Conservation (phyloP, 2,888 invertebrate species). For the Syritta pipiens region DNA sequence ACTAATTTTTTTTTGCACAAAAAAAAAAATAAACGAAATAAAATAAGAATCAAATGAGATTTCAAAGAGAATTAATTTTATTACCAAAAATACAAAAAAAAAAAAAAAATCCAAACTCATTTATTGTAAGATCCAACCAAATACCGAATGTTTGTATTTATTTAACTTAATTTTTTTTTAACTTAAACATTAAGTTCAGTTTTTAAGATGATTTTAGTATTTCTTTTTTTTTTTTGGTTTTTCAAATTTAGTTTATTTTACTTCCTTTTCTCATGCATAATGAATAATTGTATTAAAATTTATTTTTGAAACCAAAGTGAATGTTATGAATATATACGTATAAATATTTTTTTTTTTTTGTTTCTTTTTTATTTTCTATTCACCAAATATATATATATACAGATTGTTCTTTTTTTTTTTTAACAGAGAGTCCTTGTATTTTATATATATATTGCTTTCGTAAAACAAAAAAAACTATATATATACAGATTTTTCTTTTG, state of each 20-base stretch:
- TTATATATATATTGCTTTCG: constrained; percentile 37
- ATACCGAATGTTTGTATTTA: constrained; percentile 53
- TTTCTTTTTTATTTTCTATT: constrained; percentile 12
- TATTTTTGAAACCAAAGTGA: no score
- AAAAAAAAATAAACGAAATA: constrained; percentile 27
- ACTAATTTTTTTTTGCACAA: constrained; percentile 66
- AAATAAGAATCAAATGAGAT: not conserved
- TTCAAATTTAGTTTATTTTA: not conserved
- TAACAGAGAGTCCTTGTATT: constrained; percentile 50
- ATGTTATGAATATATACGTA: constrained; percentile 2
- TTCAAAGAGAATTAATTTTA: constrained; percentile 41
- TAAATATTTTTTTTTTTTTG: constrained; percentile 9
- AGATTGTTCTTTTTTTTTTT: constrained; percentile 30
- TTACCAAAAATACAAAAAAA: constrained; percentile 40
- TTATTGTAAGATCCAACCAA: constrained; percentile 56
- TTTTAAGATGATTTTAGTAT: not conserved
- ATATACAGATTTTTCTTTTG: constrained; percentile 1
- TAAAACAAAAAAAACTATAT: constrained; percentile 27
- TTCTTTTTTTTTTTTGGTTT: constrained; percentile 5
- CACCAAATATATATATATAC: constrained; percentile 31
- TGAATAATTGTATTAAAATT: constrained; percentile 41
- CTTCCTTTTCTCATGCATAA: constrained; percentile 54
- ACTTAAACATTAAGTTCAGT: constrained; percentile 36
- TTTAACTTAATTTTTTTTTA: constrained; percentile 49
- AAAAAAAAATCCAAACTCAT: constrained; percentile 27